These are phyloP conservation scores for Hippocampus abdominalis DNA, from an alignment of 2,113 vertebrate genomes.

Conservation along the genomic window DNA sequence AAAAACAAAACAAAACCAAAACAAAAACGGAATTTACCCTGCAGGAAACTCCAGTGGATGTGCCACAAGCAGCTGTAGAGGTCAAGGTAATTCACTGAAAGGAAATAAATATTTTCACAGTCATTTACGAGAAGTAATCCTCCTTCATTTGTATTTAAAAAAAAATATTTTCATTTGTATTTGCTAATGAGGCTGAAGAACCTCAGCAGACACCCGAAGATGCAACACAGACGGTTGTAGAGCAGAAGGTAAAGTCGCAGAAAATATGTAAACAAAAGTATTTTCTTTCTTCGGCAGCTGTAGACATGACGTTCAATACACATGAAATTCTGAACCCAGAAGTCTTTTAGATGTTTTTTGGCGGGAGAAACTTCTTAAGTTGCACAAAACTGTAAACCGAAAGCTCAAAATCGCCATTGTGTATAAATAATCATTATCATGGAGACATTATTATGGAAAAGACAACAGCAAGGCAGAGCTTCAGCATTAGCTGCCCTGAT, in stretches of 20 bases:
- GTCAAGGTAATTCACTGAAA: slow-evolving; percentile 39
- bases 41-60: slow-evolving; percentile 41
- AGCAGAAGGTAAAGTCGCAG: slow-evolving; percentile 47
- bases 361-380: neutral
- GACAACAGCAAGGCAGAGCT: too few relatives aligned
- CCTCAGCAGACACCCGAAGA: slow-evolving; percentile 31
- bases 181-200: slow-evolving; percentile 29
- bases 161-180: slow-evolving; percentile 25
- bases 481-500: too few relatives aligned
- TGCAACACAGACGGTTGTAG: slow-evolving; percentile 26
- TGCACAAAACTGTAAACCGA: neutral
- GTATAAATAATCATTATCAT: too few relatives aligned
- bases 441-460: too few relatives aligned
- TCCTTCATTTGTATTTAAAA: neutral
- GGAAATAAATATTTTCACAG: neutral
- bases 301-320: neutral
- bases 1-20: neutral
- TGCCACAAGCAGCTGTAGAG: slow-evolving; percentile 28
- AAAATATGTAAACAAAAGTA: slow-evolving; percentile 8
- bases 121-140: neutral
- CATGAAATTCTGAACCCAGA: neutral
- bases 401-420: neutral
- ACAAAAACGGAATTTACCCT: slow-evolving; percentile 35
- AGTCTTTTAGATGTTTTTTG: neutral
- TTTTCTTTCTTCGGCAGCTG: slow-evolving; percentile 4